Evolutionary conservation across 2,888 invertebrate species (phyloP).

Genomic region (Melolontha melolontha): DNA sequence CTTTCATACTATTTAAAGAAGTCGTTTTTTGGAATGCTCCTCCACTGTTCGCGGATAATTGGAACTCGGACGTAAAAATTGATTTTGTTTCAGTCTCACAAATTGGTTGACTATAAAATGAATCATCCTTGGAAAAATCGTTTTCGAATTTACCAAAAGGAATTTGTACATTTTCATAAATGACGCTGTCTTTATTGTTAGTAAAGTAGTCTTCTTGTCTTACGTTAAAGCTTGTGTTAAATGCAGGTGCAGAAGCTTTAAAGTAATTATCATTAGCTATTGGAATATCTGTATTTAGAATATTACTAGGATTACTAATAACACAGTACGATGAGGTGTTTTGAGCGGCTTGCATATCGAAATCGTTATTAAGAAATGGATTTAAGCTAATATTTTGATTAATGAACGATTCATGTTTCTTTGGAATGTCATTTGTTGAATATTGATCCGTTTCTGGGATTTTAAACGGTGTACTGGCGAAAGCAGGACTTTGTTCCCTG

Average conservation of each 20-base stretch:
- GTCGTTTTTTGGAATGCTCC: slow-evolving; percentile 42
- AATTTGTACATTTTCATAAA: slow-evolving; percentile 54
- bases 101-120: slow-evolving; percentile 5
- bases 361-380: slow-evolving; percentile 58
- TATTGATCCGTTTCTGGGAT: slow-evolving; percentile 18
- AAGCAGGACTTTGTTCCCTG: slow-evolving; percentile 41
- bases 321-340: slow-evolving; percentile 57
- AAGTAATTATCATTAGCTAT: slow-evolving; percentile 21
- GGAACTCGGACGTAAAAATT: slow-evolving; percentile 45
- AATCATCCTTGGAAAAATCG: slow-evolving; percentile 28
- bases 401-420: slow-evolving; percentile 29
- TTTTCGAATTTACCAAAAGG: slow-evolving; percentile 45
- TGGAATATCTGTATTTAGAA: slow-evolving; percentile 47
- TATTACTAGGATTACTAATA: slow-evolving; percentile 58
- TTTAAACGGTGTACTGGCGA: slow-evolving; percentile 41
- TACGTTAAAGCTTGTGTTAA: slow-evolving; percentile 16
- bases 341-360: slow-evolving; percentile 44
- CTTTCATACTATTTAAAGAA: slow-evolving; percentile 45
- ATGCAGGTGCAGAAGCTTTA: slow-evolving; percentile 1
- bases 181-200: slow-evolving; percentile 29
- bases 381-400: slow-evolving; percentile 52
- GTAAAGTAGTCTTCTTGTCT: slow-evolving; percentile 24
- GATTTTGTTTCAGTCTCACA: slow-evolving; percentile 26
- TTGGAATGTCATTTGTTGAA: slow-evolving; percentile 28
- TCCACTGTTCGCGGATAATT: slow-evolving; percentile 44